A percentile compares a stretch with the other conserved stretches of the same genome.
Evolutionary conservation across 2,888 invertebrate genomes (phyloP).

Genomic region (Lymantria monacha): DNA sequence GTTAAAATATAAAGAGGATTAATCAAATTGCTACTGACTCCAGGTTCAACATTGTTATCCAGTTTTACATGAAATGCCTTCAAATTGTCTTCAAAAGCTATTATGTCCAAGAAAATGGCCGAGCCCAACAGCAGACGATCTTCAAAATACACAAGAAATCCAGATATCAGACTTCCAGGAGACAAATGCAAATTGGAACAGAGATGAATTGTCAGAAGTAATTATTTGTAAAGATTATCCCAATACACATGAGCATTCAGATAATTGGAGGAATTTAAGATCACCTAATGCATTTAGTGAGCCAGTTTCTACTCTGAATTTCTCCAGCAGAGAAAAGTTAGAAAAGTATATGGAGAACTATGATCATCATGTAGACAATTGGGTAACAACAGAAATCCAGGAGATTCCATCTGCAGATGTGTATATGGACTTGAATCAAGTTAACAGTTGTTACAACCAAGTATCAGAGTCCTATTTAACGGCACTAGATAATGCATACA

Average conservation of each 20-base stretch:
- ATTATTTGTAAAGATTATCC: not conserved
- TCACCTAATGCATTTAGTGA: too few species aligned
- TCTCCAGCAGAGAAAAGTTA: not conserved
- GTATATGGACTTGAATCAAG: not conserved
- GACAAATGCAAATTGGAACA: not conserved
- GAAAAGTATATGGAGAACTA: not conserved
- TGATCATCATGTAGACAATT: not conserved
- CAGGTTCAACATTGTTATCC: not conserved
- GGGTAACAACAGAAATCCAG: not conserved
- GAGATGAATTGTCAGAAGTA: not conserved
- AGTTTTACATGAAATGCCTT: not conserved
- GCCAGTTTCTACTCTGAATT: not conserved
- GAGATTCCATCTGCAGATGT: not conserved
- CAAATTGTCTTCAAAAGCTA: not conserved
- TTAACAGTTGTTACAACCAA: not conserved
- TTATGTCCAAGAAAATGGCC: constrained; percentile 1
- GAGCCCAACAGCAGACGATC: not conserved
- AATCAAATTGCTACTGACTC: not conserved
- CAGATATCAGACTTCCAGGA: not conserved
- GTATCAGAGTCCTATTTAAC: not conserved
- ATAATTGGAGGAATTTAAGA: not conserved
- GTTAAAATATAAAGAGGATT: too few species aligned
- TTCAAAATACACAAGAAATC: not conserved
- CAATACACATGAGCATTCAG: not conserved
- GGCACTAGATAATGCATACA: not conserved